Percentiles rank a stretch among this genome's conserved stretches.
Evolutionary conservation across 2,797 vertebrate species (phyloP).

Genomic region (Babyrousa celebensis): DNA sequence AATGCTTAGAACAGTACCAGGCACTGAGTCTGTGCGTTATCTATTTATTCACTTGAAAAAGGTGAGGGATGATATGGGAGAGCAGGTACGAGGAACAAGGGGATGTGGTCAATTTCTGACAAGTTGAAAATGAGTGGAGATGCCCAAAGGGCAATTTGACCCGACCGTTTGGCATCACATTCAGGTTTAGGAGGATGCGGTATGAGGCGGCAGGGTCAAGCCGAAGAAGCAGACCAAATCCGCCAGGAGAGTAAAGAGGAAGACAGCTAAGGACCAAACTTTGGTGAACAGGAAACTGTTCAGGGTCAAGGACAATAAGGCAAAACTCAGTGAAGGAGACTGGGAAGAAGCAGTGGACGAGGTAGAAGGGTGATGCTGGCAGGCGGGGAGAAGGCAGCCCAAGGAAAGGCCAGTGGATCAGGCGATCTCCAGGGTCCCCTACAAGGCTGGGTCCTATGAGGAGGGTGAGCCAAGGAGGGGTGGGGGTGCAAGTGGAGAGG

Average conservation of each 20-base stretch:
- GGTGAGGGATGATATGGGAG: background rate
- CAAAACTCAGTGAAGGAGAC: background rate
- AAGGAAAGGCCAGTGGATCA: background rate
- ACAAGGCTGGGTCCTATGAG: background rate
- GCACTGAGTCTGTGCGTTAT: background rate
- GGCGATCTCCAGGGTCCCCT: background rate
- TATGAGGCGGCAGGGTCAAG: background rate
- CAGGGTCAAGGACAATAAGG: background rate
- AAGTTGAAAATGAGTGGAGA: background rate
- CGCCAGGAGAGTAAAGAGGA: background rate
- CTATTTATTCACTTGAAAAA: background rate
- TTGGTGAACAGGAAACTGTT: background rate
- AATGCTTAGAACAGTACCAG: background rate
- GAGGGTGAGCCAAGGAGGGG: background rate
- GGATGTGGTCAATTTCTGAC: background rate
- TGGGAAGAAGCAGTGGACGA: background rate
- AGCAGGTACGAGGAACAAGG: background rate
- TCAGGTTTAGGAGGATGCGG: background rate
- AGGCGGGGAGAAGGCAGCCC: background rate
- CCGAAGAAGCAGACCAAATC: background rate
- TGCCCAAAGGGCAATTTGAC: background rate
- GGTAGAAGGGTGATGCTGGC: background rate
- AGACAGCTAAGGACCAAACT: background rate
- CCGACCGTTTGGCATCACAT: background rate
- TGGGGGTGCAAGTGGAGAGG: background rate